Conservation (phyloP, 2,888 invertebrate species). For the Pedicia rivosa region DNA sequence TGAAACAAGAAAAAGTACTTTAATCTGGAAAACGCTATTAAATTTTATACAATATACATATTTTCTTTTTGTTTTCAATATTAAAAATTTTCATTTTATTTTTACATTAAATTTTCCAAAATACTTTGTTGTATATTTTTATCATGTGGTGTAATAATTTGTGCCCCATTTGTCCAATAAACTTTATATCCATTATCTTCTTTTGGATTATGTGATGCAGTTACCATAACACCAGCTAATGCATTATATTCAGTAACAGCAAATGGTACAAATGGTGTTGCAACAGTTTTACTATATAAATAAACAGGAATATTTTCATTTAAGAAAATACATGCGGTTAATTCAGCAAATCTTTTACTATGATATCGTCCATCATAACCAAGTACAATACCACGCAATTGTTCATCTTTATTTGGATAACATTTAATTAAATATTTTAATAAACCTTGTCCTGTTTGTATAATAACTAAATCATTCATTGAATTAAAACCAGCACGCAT, state of each 20-base stretch:
- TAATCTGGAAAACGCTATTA: not conserved
- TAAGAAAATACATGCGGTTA: constrained; percentile 73
- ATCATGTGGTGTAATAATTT: constrained; percentile 89
- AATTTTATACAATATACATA: too few relatives aligned
- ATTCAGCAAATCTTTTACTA: constrained; percentile 77
- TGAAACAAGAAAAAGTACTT: too few relatives aligned
- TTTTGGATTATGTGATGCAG: constrained; percentile 92
- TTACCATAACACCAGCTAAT: constrained; percentile 82
- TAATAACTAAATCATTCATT: constrained; percentile 93
- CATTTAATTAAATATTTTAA: constrained; percentile 52
- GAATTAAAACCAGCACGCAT: constrained; percentile 89
- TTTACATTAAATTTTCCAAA: constrained; percentile 49
- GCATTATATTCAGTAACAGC: constrained; percentile 56
- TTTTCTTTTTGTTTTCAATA: too few relatives aligned
- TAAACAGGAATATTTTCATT: constrained; percentile 60
- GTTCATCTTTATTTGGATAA: constrained; percentile 33
- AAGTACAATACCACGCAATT: constrained; percentile 61
- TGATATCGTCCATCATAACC: constrained; percentile 90
- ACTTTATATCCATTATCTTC: constrained; percentile 97
- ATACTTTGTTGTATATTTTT: constrained; percentile 69
- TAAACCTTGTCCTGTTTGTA: constrained; percentile 89
- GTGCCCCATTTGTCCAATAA: constrained; percentile 89
- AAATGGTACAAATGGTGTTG: constrained; percentile 91
- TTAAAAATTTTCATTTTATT: too few relatives aligned
- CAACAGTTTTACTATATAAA: constrained; percentile 62